A percentile compares a stretch with the other conserved stretches of the same genome.
These are phyloP conservation scores for Spialia ferax DNA, from an alignment of 2,888 invertebrate genomes.

Conservation along the genomic window DNA sequence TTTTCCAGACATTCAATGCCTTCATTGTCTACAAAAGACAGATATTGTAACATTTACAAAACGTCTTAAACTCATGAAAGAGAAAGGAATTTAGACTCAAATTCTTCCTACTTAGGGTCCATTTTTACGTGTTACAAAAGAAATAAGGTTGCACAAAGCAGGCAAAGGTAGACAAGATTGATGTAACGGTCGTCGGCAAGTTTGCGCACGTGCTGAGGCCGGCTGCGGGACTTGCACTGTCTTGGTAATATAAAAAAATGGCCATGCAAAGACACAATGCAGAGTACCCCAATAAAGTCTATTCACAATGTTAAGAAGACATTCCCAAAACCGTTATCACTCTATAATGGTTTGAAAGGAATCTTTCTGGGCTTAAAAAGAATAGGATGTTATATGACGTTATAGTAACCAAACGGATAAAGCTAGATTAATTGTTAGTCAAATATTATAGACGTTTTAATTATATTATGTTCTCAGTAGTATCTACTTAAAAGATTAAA, in stretches of 20 bases:
- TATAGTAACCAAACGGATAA: too few species aligned
- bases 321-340: conserved; percentile 21
- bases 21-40: conserved; percentile 67
- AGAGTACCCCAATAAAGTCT: conserved; percentile 39
- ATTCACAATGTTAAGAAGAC: conserved; percentile 31
- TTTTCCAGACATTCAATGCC: conserved; percentile 79
- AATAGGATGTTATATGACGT: too few species aligned
- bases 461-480: too few species aligned
- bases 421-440: too few species aligned
- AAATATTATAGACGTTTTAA: too few species aligned
- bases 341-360: conserved; percentile 9
- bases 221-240: conserved; percentile 61
- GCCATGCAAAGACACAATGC: conserved; percentile 42
- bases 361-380: too few species aligned
- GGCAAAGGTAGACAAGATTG: conserved; percentile 78
- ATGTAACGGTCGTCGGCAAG: conserved; percentile 78
- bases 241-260: conserved; percentile 48
- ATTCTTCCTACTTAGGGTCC: conserved; percentile 46
- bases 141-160: conserved; percentile 69
- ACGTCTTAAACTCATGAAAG: conserved; percentile 50
- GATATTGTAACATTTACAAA: conserved; percentile 45
- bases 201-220: conserved; percentile 81
- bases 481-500: too few species aligned
- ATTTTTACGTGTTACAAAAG: conserved; percentile 46
- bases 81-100: conserved; percentile 51